A percentile compares a stretch with the other conserved stretches of the same genome.
Evolutionary conservation across 1,140 invertebrate genomes (phyloP).

Genomic region (Dendrolimus punctatus): DNA sequence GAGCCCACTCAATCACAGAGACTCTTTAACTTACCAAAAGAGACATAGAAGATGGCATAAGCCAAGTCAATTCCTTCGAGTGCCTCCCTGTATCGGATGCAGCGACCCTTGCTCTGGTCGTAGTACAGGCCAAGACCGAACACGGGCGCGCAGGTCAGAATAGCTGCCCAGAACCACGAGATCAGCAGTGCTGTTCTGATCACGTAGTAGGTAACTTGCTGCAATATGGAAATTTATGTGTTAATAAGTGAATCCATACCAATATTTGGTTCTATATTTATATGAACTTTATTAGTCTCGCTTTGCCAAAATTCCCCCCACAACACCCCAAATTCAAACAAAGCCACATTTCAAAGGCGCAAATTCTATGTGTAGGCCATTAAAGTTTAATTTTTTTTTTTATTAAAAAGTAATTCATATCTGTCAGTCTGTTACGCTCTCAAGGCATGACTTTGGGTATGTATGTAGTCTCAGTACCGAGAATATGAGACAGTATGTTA

Average conservation of each 20-base stretch:
- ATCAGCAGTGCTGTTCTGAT: constrained; percentile 80
- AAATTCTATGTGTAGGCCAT: no score
- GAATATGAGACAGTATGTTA: no score
- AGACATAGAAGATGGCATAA: constrained; percentile 85
- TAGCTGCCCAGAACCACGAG: constrained; percentile 79
- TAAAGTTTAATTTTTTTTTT: no score
- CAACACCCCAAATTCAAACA: no score
- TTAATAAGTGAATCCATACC: neutral
- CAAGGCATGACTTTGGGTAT: no score
- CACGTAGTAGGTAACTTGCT: constrained; percentile 86
- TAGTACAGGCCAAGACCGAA: constrained; percentile 87
- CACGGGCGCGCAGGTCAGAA: constrained; percentile 83
- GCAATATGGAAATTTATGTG: constrained; percentile 30
- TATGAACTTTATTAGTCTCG: no score
- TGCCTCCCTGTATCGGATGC: constrained; percentile 82
- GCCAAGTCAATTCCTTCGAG: constrained; percentile 75
- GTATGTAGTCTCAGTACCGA: no score
- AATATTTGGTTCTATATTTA: neutral
- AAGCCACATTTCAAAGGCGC: no score
- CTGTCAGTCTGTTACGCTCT: no score
- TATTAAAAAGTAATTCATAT: no score
- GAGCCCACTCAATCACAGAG: no score
- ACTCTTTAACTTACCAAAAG: constrained; percentile 74
- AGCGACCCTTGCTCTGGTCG: constrained; percentile 67
- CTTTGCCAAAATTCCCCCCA: no score